Evolutionary conservation across 2,113 vertebrate species (phyloP).

Genomic region (Pungitius pungitius): DNA sequence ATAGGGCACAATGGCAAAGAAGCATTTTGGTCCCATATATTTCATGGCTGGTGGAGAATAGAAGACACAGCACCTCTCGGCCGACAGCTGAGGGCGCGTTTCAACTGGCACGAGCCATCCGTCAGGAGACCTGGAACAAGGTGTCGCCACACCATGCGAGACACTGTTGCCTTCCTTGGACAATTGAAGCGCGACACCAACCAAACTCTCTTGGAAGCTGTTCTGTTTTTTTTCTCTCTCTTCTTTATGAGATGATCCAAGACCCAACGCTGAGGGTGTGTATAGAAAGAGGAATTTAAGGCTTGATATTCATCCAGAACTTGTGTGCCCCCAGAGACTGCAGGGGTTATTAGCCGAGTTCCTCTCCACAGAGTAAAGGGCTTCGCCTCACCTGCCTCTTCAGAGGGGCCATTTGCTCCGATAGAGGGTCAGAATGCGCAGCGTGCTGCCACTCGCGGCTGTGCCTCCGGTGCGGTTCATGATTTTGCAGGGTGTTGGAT

Average conservation of each 20-base stretch:
- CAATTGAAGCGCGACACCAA: constrained; percentile 12
- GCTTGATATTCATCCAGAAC: constrained; percentile 31
- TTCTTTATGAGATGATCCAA: constrained; percentile 21
- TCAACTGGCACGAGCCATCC: constrained; percentile 60
- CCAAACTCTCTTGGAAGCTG: constrained; percentile 24
- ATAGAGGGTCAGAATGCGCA: constrained; percentile 52
- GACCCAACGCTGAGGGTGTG: not conserved
- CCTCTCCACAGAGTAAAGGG: constrained; percentile 22
- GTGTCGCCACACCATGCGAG: constrained; percentile 41
- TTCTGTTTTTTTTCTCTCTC: constrained; percentile 27
- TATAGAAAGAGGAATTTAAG: constrained; percentile 6
- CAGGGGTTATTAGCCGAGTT: constrained; percentile 17
- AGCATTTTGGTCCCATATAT: constrained; percentile 62
- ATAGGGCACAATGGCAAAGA: constrained; percentile 38
- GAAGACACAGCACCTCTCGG: constrained; percentile 20
- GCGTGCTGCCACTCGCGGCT: constrained; percentile 52
- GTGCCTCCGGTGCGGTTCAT: constrained; percentile 33
- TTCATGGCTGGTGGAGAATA: constrained; percentile 38
- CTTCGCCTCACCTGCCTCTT: constrained; percentile 57
- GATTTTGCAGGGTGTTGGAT: constrained; percentile 21
- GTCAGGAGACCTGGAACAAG: constrained; percentile 51
- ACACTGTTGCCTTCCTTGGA: constrained; percentile 29
- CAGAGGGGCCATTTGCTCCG: constrained; percentile 57
- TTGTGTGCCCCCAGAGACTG: constrained; percentile 36
- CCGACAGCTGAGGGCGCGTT: constrained; percentile 45